Evolutionary conservation across 2,797 vertebrate species (phyloP), one percentile per base, ranked within the genome.

Genomic region (Limosa lapponica): DNA sequence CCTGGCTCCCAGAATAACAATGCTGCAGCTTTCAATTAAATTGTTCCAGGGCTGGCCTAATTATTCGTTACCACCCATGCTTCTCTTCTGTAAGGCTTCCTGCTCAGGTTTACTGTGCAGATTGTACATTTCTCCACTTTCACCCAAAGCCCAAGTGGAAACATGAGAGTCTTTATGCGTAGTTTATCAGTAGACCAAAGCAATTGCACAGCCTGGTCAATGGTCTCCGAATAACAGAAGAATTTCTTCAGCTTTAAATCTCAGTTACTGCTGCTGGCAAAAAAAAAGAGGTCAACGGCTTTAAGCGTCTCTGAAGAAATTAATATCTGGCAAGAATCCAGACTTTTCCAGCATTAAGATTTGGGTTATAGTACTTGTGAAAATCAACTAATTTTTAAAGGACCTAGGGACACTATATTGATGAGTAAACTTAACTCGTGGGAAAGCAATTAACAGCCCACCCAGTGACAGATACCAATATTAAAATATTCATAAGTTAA

Each of bases 31-130:
- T 94, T 77, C 64, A 79, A 43, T 80, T 66, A 81, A 54, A 41
- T 69, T 75, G 16, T 86, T 74, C 51, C 22, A 77, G 34, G 57
- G 59, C 49, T 36, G 22, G 8, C 58, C 51, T 52, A 73, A 28
- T 89, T 92, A 51, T 94, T 87, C 41, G 71, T 65, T 48, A 61
- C 74, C 41, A 41, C 14, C 22, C 25, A 2, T 64, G 20, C n/a
- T 88, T 96, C 23, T 74, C 74, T 69, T 62, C 72, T 93, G 41
- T 73, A 79, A 90, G 44, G 24, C 44, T 74, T 91, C 91, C 93
- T 84, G 27, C 61, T 88, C 71, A 82, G 70, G 62, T 87, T 61
- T 36, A 10, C 72, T 30, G 6, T 57, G 64, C 61, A 88, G 58
- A 70, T 48, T 82, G 46, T 61, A 41, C 2, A 3, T 30, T 78